Conservation (phyloP, 2,113 vertebrate species). For the Alligator sinensis region DNA sequence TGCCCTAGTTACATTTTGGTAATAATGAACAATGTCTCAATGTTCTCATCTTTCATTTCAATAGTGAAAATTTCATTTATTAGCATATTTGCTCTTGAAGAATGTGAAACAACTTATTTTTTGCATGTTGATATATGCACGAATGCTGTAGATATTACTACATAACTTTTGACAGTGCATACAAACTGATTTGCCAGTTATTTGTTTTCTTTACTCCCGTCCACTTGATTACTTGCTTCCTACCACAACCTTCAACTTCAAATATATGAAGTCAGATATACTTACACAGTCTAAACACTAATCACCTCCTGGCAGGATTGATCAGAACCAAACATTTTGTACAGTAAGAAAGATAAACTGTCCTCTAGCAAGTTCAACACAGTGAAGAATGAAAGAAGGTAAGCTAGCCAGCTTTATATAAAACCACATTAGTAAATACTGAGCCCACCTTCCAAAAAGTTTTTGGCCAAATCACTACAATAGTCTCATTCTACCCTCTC, state of each 20-base stretch:
- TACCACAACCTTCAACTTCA: not conserved
- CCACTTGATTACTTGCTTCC: not conserved
- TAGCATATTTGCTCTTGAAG: not conserved
- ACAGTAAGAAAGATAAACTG: not conserved
- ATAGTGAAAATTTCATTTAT: not conserved
- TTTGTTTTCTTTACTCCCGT: not conserved
- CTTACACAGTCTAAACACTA: not conserved
- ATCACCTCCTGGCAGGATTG: not conserved
- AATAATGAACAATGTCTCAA: not conserved
- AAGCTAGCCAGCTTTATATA: not conserved
- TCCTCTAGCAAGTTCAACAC: fast-evolving
- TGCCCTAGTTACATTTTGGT: not conserved
- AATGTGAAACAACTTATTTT: not conserved
- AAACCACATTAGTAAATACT: not conserved
- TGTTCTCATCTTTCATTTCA: not conserved
- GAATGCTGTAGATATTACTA: not conserved
- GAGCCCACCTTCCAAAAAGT: not conserved
- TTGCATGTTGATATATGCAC: not conserved
- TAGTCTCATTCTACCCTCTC: fast-evolving
- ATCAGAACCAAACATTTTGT: not conserved
- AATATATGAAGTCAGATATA: not conserved
- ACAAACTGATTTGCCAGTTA: not conserved
- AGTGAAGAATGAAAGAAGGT: not conserved
- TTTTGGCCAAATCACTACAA: not conserved
- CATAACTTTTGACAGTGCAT: not conserved